phyloP scores from a whole-genome alignment of 2,797 vertebrate species.

The Gallinago nigripennis region DNA sequence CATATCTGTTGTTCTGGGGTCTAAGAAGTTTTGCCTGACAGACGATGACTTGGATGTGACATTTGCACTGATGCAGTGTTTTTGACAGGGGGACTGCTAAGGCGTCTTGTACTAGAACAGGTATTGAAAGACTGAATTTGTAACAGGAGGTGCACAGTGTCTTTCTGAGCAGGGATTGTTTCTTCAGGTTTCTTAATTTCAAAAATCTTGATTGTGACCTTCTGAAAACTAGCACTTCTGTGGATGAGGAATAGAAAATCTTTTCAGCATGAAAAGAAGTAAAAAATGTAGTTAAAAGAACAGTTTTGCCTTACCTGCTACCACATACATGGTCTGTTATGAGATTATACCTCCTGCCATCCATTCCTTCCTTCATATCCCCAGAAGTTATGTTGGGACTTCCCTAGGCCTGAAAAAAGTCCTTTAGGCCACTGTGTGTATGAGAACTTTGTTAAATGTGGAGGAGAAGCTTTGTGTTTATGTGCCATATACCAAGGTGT shows the following conservation, averaged over 20 bases:
- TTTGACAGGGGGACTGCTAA: not conserved
- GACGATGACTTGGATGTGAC: not conserved
- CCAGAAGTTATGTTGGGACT: not conserved
- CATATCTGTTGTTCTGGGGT: rapidly evolving
- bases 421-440: not conserved
- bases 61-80: not conserved
- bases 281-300: not conserved
- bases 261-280: not conserved
- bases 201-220: not conserved
- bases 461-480: not conserved
- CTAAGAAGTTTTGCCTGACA: not conserved
- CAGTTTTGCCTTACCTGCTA: not conserved
- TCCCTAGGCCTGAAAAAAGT: not conserved
- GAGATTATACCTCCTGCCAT: not conserved
- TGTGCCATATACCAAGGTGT: not conserved
- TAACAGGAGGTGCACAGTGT: not conserved
- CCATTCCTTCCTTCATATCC: not conserved
- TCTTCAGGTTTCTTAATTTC: not conserved
- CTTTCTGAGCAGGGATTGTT: not conserved
- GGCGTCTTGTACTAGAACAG: not conserved
- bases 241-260: not conserved
- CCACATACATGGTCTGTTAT: not conserved
- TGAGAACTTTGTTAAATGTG: not conserved
- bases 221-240: not conserved
- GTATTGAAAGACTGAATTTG: not conserved